A percentile compares a stretch with the other conserved stretches of the same genome.
phyloP scores from a whole-genome alignment of 92 coral and sea anemone species.

The Bergia puertoricense region DNA sequence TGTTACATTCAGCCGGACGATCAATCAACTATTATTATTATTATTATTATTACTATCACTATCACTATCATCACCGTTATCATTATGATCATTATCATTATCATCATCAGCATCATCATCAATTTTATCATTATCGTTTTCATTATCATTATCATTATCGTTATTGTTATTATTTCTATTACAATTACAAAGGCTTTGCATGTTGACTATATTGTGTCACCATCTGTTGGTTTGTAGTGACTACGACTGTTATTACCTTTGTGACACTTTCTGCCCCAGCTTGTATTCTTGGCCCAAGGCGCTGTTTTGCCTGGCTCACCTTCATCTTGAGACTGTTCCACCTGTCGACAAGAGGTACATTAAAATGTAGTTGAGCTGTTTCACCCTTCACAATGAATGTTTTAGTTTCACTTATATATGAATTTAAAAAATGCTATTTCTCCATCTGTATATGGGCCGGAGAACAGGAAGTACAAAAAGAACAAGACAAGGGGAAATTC shows the following conservation, averaged over 20 bases:
- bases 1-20: too few relatives aligned
- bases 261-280: slow-evolving; percentile 92
- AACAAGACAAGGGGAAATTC: not conserved
- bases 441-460: not conserved
- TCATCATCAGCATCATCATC: too few relatives aligned
- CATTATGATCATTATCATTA: too few relatives aligned
- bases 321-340: slow-evolving; percentile 99
- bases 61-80: too few relatives aligned
- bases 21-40: too few relatives aligned
- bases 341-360: slow-evolving; percentile 46
- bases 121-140: too few relatives aligned
- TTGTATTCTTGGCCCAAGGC: slow-evolving; percentile 98
- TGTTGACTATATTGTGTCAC: not conserved
- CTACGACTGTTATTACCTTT: slow-evolving; percentile 52
- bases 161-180: too few relatives aligned
- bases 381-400: not conserved
- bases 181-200: not conserved
- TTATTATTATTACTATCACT: too few relatives aligned
- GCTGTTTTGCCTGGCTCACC: slow-evolving; percentile 97
- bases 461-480: not conserved
- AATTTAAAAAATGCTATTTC: too few relatives aligned
- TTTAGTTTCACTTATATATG: not conserved
- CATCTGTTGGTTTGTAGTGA: not conserved
- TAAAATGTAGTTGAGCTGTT: not conserved
- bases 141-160: too few relatives aligned